A percentile compares a stretch with the other conserved stretches of the same genome.
Conservation (phyloP, 37 sponge, comb jelly and placozoan species). For the Tethya wilhelma region DNA sequence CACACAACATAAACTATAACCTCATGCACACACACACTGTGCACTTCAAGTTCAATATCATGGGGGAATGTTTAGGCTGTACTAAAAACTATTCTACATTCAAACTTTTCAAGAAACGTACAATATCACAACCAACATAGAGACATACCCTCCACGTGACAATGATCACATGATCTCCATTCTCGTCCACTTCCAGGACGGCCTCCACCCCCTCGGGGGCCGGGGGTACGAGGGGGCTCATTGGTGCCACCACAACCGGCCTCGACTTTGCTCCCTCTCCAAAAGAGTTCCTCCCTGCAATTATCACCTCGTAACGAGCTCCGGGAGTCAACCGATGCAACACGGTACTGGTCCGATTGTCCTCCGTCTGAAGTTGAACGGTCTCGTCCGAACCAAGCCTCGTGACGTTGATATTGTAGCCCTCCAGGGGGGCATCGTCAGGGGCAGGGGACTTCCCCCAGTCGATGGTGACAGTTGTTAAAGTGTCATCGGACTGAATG, state of each 20-base stretch:
- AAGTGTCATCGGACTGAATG: background rate
- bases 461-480: background rate
- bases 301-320: background rate
- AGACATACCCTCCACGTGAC: no score
- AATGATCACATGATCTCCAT: no score
- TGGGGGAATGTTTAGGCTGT: no score
- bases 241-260: background rate
- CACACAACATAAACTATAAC: no score
- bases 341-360: background rate
- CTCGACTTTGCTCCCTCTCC: background rate
- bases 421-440: background rate
- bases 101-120: no score
- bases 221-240: background rate
- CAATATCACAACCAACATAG: no score
- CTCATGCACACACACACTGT: no score
- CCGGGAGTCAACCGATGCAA: background rate
- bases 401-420: background rate
- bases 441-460: constrained; percentile 8
- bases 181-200: no score
- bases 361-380: background rate
- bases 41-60: no score
- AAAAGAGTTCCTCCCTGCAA: background rate
- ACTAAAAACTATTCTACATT: no score
- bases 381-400: background rate
- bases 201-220: no score